A percentile compares a stretch with the other conserved stretches of the same genome.
phyloP scores from a whole-genome alignment of 2,888 invertebrate species.

The Limnephilus lunatus region DNA sequence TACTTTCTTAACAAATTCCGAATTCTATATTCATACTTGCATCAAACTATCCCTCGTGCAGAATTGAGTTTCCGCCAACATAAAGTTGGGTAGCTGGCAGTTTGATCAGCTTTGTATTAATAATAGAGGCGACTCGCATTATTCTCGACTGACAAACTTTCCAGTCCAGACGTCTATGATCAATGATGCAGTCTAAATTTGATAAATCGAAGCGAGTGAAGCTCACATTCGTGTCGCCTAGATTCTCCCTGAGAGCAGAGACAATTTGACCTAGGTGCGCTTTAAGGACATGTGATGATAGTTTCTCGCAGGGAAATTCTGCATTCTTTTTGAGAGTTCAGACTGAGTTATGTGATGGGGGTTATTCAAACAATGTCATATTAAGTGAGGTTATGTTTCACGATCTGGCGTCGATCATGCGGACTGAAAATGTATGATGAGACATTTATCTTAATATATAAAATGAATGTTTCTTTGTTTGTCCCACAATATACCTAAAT shows the following conservation, averaged over 20 bases:
- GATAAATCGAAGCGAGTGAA: conserved; percentile 27
- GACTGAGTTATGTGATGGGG: background rate
- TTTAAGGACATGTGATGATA: background rate
- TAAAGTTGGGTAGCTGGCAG: background rate
- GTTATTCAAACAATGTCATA: background rate
- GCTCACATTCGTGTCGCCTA: background rate
- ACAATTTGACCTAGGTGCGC: background rate
- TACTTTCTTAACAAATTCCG: background rate
- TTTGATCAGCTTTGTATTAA: conserved; percentile 32
- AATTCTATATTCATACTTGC: conserved; percentile 2
- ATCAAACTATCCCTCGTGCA: background rate
- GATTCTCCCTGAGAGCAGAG: background rate
- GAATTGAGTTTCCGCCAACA: conserved; percentile 28
- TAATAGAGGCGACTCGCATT: conserved; percentile 37
- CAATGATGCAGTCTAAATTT: conserved; percentile 41
- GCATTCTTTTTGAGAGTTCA: background rate
- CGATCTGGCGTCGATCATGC: too few relatives aligned
- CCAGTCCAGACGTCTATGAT: conserved; percentile 47
- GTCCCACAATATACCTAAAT: too few relatives aligned
- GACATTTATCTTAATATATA: too few relatives aligned
- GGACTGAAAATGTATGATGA: too few relatives aligned
- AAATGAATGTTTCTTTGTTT: too few relatives aligned
- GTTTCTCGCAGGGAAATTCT: background rate
- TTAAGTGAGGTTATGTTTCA: background rate
- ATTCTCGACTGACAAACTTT: conserved; percentile 43